Percentiles rank a stretch among this genome's conserved stretches.
These are phyloP conservation scores for Spisula solida DNA, from an alignment of 2,888 invertebrate species.

Conservation along the genomic window DNA sequence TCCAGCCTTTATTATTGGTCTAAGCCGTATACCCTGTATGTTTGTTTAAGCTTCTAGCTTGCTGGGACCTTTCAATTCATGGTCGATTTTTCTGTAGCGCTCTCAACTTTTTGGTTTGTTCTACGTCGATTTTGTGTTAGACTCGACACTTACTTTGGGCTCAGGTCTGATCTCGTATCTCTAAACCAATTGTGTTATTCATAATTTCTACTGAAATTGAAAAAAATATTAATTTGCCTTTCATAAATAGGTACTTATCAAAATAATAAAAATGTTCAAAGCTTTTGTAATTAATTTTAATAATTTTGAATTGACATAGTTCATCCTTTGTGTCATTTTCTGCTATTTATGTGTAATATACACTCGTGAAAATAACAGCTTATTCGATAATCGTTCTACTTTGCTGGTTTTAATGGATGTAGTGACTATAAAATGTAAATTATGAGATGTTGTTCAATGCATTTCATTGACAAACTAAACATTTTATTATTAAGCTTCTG, in stretches of 20 bases:
- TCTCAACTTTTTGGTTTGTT: slow-evolving; percentile 57
- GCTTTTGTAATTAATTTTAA: neutral
- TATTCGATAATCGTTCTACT: neutral
- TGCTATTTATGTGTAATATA: neutral
- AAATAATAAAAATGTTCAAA: neutral
- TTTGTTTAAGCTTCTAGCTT: slow-evolving; percentile 56
- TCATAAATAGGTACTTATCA: neutral
- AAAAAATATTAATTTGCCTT: neutral
- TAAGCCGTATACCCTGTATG: slow-evolving; percentile 53
- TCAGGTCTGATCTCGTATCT: neutral
- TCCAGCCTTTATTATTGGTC: slow-evolving; percentile 42
- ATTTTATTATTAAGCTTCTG: neutral
- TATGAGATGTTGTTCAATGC: too few species aligned
- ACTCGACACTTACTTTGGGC: neutral
- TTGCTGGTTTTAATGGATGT: neutral
- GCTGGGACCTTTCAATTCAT: slow-evolving; percentile 56
- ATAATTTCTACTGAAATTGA: neutral
- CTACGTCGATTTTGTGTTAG: slow-evolving; percentile 12
- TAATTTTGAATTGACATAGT: neutral
- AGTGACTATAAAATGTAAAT: too few species aligned
- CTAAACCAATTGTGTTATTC: neutral
- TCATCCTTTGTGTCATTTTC: neutral
- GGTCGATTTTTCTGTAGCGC: slow-evolving; percentile 58
- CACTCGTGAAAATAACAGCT: neutral
- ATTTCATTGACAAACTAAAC: neutral